phyloP scores from a whole-genome alignment of 2,113 vertebrate species.

The Oncorhynchus gorbuscha region DNA sequence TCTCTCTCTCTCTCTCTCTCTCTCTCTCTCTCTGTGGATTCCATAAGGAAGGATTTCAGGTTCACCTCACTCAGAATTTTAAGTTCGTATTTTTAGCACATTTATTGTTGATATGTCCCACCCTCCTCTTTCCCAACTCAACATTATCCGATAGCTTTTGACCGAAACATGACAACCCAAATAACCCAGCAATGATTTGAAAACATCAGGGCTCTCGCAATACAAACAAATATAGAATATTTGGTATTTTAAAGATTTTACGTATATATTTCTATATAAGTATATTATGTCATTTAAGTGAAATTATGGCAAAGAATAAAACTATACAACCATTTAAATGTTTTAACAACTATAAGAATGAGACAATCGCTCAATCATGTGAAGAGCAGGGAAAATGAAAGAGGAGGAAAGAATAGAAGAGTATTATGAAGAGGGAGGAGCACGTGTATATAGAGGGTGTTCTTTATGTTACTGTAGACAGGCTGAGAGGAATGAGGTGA shows the following conservation, averaged over 20 bases:
- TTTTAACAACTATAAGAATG: conserved; percentile 65
- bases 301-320: conserved; percentile 72
- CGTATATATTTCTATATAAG: conserved; percentile 82
- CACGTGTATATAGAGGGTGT: conserved; percentile 59
- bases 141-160: conserved; percentile 48
- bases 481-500: conserved; percentile 34
- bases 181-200: conserved; percentile 61
- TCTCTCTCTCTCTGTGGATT: conserved; percentile 10
- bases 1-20: no score
- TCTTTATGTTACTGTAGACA: conserved; percentile 58
- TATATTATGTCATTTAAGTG: conserved; percentile 76
- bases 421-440: conserved; percentile 32
- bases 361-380: conserved; percentile 78
- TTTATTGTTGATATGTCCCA: conserved; percentile 31
- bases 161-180: conserved; percentile 60
- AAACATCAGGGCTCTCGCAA: conserved; percentile 67
- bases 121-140: conserved; percentile 47
- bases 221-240: conserved; percentile 72
- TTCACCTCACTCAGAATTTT: conserved; percentile 41
- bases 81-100: conserved; percentile 17
- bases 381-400: conserved; percentile 47
- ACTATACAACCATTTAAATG: conserved; percentile 69
- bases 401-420: conserved; percentile 48
- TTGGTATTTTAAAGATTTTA: conserved; percentile 79
- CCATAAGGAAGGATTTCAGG: conserved; percentile 55